Conservation (phyloP, 2,113 vertebrate genomes). For the Azemiops feae region DNA sequence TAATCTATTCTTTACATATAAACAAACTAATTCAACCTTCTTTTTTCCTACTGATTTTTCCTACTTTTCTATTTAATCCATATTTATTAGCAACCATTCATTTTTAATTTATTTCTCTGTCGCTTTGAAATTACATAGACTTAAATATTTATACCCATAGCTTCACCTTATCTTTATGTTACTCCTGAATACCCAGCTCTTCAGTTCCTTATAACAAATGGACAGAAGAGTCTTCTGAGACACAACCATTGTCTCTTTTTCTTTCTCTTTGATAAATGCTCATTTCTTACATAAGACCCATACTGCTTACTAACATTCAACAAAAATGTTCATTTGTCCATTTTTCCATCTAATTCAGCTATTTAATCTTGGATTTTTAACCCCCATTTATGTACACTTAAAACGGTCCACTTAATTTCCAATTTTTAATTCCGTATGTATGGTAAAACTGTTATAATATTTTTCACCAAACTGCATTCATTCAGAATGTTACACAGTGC, state of each 20-base stretch:
- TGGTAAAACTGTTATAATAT: neutral
- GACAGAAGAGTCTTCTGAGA: neutral
- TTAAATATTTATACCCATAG: neutral
- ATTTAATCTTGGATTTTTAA: neutral
- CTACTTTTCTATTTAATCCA: neutral
- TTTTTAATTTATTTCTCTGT: neutral
- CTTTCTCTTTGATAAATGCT: neutral
- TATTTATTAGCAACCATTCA: neutral
- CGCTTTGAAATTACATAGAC: neutral
- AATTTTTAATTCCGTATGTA: neutral
- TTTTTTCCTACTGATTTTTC: neutral
- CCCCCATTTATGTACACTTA: neutral
- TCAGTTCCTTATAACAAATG: neutral
- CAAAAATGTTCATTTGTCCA: neutral
- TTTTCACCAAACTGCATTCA: neutral
- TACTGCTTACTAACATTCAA: neutral
- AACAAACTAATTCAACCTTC: neutral
- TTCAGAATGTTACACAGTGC: neutral
- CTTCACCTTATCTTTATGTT: neutral
- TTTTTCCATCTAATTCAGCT: neutral
- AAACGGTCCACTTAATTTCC: neutral
- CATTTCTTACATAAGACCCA: neutral
- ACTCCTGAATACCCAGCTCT: neutral
- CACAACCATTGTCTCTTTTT: neutral
- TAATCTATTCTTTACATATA: neutral